Percentiles rank a stretch among this genome's conserved stretches.
Evolutionary conservation across 2,888 invertebrate genomes (phyloP).

Genomic region (Thalpophila matura): DNA sequence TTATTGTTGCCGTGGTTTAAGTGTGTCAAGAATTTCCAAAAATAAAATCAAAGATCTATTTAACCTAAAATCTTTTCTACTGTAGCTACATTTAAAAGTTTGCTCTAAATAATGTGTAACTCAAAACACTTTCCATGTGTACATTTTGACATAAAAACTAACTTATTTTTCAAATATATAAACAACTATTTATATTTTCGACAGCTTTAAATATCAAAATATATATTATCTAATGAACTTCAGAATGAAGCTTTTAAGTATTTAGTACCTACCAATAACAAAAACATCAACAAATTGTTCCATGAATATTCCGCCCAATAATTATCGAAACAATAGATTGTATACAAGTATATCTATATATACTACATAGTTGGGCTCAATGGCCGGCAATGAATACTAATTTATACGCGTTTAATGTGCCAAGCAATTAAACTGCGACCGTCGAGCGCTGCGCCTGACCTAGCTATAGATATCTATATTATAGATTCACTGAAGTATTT

Average conservation of each 20-base stretch:
- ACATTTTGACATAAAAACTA: too few species aligned
- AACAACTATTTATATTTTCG: not conserved
- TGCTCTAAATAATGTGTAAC: too few species aligned
- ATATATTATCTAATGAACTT: too few species aligned
- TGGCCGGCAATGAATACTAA: constrained; percentile 87
- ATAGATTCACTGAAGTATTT: too few species aligned
- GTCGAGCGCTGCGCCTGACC: constrained; percentile 56
- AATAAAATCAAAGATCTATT: too few species aligned
- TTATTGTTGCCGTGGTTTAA: too few species aligned
- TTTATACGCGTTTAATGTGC: constrained; percentile 88
- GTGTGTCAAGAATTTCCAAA: too few species aligned
- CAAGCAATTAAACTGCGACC: constrained; percentile 85
- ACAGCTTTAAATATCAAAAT: not conserved
- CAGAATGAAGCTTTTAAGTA: too few species aligned
- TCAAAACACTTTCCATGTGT: too few species aligned
- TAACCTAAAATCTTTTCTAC: too few species aligned
- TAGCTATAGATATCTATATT: constrained; percentile 49
- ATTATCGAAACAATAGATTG: constrained; percentile 35
- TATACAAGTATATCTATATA: constrained; percentile 5
- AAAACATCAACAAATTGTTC: not conserved
- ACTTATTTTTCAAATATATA: too few species aligned
- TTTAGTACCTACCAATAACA: not conserved
- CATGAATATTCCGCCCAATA: constrained; percentile 39
- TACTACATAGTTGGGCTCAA: constrained; percentile 64
- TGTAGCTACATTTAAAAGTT: too few species aligned